Base-by-base conservation (phyloP, 2,113 vertebrate species). In the Phylloscopus trochiloides region DNA sequence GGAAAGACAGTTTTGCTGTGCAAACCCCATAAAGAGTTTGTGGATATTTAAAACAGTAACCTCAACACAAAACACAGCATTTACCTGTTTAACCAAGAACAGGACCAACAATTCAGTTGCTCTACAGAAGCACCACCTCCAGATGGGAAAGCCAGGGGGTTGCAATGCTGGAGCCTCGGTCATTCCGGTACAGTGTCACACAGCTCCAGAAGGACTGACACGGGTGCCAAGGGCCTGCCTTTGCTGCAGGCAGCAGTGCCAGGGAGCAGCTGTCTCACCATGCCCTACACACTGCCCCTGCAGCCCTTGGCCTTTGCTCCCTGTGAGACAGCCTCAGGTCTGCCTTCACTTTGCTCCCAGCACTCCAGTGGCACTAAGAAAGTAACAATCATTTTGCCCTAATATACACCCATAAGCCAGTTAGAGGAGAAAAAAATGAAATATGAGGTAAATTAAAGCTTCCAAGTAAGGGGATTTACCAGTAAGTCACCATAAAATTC, bases 381-480 rank as follows among this genome's bases (percentile, higher is more conserved):
- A 92, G 65, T 34, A 85, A 71, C 58, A 40, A 87, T 93, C 51
- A 70, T 88, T 93, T 81, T 72, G 61, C 72, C 85, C n/a, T 94
- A 84, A 89, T 75, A 87, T 71, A 81, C 25, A 75, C n/a, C 55
- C 76, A 16, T 63, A 84, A 92, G 57, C 72, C 91, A 92, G 83
- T 83, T 73, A 91, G 36, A 70, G 29, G 40, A 90, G 47, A 15
- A 84, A 73, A 95, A 94, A 28, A 7, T 57, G 68, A 95, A 94
- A 92, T 89, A 96, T 57, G 86, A 95, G 92, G 95, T 87, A 96
- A 96, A 96, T 96, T 96, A 97, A 94, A 94, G 91, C 52, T 94
- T 83, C 86, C 83, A 84, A 68, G 86, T 92, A 92, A 81, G 55
- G 86, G 68, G 89, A 95, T 95, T 96, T 94, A 95, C 91, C 80